Conservation (phyloP, 2,797 vertebrate species). For the Antrozous pallidus region DNA sequence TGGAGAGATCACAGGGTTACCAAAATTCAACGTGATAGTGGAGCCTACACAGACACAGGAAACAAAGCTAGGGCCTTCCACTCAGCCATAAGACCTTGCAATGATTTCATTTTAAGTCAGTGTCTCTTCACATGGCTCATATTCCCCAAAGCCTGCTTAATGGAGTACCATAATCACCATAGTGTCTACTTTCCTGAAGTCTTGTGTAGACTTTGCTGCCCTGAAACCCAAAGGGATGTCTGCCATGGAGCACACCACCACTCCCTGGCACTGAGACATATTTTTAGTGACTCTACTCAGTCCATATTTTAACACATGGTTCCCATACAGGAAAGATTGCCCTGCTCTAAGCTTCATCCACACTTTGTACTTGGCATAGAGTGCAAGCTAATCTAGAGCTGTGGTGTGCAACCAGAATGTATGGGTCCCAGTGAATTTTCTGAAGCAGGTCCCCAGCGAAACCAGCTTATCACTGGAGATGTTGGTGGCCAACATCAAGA, state of each 20-base stretch:
- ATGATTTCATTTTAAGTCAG: too few species aligned
- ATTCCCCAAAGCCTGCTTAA: too few species aligned
- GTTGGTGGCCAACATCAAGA: conserved; percentile 92
- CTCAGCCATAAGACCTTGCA: too few species aligned
- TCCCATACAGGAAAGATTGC: conserved; percentile 96
- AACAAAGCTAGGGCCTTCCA: too few species aligned
- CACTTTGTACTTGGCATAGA: conserved; percentile 97
- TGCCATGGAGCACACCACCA: conserved; percentile 96
- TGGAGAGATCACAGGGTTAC: too few species aligned
- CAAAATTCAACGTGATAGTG: too few species aligned
- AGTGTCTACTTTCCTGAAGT: too few species aligned
- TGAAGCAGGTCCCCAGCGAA: conserved; percentile 94
- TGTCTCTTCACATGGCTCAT: too few species aligned
- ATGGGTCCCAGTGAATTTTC: conserved; percentile 94
- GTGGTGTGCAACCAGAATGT: conserved; percentile 95
- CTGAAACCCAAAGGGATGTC: conserved; percentile 96
- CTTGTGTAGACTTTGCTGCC: conserved; percentile 94
- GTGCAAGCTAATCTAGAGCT: conserved; percentile 92
- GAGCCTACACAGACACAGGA: too few species aligned
- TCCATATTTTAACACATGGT: conserved; percentile 95
- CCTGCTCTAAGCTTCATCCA: conserved; percentile 95
- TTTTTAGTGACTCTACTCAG: conserved; percentile 96
- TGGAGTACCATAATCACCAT: too few species aligned
- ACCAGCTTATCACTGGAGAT: conserved; percentile 91
- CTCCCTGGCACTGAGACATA: conserved; percentile 94